Base-by-base conservation (phyloP, 23 tunicate genomes). In the Ciona savignyi region DNA sequence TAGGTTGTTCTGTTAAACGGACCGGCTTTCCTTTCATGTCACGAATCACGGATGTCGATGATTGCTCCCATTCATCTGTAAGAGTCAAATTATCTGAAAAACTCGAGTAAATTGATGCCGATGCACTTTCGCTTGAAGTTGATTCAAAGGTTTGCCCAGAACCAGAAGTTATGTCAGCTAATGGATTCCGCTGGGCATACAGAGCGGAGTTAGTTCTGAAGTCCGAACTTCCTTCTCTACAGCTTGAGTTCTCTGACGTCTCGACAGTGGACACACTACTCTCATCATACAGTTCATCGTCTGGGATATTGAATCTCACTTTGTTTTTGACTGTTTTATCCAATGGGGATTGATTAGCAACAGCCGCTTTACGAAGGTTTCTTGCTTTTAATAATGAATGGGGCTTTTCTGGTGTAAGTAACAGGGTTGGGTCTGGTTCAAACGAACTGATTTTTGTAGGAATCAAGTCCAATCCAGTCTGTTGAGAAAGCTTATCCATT, bases 281-380 rank as follows among this genome's bases (percentile, higher is more conserved):
- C 15, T 81, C 86, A 34, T 78, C 74, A 51, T 29, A 22, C 20
- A 6, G n/a, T 21, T 26, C 30, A 1, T 81, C 75, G 4, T 80
- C 86, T 19, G 96, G 96, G 33, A 88, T 62, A 78, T 88, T 68
- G 51, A 88, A 88, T 25, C 96, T 65, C 22, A 88, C 96, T 48
- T 75, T 74, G 32, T 65, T 74, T 29, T 74, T 86, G 34, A 1
- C 23, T 67, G 75, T 68, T 42, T 4, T 49, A 29, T 24, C 73
- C n/a, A 42, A 42, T 9, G 56, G 56, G 9, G 56, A 42, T 42
- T 9, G 9, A 42, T 42, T 42, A 6, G 56, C 9, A 42, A 9
- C 56, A 6, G 15, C 56, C n/a, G n/a, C n/a, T n/a, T n/a, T 66
- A 66, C n/a, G 2, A 30, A 22, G 23, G 11, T 24, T 31, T 32